phyloP scores from a whole-genome alignment of 2,113 vertebrate genomes.

The Candoia aspera region DNA sequence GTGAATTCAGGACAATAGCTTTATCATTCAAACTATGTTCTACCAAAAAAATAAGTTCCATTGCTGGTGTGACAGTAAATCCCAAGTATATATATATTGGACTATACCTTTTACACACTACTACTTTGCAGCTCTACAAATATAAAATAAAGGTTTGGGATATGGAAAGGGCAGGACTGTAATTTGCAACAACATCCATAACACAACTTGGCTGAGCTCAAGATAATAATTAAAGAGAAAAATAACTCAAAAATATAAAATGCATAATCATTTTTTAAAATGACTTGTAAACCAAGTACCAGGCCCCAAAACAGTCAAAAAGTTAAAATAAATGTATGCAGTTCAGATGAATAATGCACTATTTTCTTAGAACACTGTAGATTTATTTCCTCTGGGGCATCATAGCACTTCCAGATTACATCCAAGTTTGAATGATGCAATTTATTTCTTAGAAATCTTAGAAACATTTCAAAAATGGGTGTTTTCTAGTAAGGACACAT shows the following conservation, averaged over 20 bases:
- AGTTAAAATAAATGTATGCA: not conserved
- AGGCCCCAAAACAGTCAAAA: not conserved
- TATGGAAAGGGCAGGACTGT: not conserved
- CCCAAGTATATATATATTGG: not conserved
- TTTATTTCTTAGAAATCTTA: not conserved
- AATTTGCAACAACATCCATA: not conserved
- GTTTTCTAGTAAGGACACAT: not conserved
- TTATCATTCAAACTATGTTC: too few relatives aligned
- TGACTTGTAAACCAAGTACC: not conserved
- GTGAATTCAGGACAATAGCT: too few relatives aligned
- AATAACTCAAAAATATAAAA: not conserved
- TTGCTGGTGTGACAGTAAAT: too few relatives aligned
- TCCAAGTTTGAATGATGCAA: not conserved
- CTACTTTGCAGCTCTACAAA: not conserved
- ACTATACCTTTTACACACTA: not conserved
- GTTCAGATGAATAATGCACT: not conserved
- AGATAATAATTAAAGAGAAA: not conserved
- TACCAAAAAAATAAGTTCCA: too few relatives aligned
- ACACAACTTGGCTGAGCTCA: not conserved
- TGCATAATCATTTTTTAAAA: not conserved
- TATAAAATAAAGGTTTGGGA: not conserved
- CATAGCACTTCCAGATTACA: not conserved
- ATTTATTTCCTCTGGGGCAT: not conserved
- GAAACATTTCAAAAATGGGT: not conserved
- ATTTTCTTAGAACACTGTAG: not conserved